Conservation (phyloP, 1,140 invertebrate genomes). For the Grapholita molesta region DNA sequence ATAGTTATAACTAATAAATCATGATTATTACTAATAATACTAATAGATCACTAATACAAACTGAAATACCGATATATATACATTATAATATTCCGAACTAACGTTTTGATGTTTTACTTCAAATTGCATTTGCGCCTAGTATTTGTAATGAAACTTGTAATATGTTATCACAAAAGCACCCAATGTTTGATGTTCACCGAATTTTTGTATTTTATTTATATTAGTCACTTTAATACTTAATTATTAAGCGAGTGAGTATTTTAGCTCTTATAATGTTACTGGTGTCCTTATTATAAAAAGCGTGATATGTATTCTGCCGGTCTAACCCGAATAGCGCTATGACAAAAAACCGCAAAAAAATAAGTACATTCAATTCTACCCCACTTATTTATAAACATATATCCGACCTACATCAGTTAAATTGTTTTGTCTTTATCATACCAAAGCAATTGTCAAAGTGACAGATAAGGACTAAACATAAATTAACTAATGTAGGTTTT, state of each 20-base stretch:
- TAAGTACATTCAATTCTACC: no score
- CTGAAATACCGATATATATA: not conserved
- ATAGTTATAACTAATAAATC: not conserved
- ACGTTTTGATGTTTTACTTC: not conserved
- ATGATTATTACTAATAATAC: not conserved
- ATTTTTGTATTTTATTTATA: slow-evolving; percentile 21
- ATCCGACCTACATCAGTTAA: no score
- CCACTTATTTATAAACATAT: no score
- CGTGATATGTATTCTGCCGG: slow-evolving; percentile 1
- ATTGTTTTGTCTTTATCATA: no score
- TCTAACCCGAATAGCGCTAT: no score
- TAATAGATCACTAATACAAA: not conserved
- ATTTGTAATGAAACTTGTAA: slow-evolving; percentile 8
- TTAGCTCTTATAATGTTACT: slow-evolving; percentile 18
- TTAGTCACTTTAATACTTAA: slow-evolving; percentile 17
- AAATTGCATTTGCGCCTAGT: not conserved
- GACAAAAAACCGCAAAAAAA: no score
- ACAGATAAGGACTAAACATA: no score
- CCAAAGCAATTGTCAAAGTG: no score
- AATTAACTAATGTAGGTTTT: no score
- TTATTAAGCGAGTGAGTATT: slow-evolving; percentile 20
- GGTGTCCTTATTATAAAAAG: not conserved
- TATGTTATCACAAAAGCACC: slow-evolving; percentile 27
- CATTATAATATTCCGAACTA: not conserved
- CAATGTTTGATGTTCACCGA: slow-evolving; percentile 25